These are phyloP conservation scores for Caerostris extrusa DNA, from an alignment of 1,140 invertebrate genomes.

Conservation along the genomic window DNA sequence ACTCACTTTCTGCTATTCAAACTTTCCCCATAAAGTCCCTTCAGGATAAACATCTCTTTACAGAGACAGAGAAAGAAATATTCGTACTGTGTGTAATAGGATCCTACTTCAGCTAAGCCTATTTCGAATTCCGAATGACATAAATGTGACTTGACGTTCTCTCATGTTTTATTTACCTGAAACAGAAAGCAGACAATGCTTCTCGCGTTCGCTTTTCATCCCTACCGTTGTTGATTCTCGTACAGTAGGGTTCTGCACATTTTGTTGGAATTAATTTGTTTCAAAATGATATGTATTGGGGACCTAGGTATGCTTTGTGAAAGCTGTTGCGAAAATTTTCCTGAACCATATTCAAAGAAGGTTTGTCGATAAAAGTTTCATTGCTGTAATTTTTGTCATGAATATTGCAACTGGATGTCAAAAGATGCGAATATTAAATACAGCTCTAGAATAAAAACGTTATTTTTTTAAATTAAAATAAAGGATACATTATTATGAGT, in stretches of 20 bases:
- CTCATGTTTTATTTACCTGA: constrained; percentile 7
- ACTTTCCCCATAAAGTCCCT: not conserved
- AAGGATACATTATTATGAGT: too few species aligned
- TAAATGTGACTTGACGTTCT: not conserved
- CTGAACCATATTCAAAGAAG: too few species aligned
- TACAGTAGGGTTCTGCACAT: not conserved
- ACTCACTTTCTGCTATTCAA: not conserved
- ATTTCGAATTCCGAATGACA: not conserved
- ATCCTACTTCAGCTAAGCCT: not conserved
- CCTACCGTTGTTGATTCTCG: too few species aligned
- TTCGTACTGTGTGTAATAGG: not conserved
- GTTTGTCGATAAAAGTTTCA: too few species aligned
- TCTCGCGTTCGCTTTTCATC: not conserved
- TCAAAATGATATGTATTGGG: too few species aligned
- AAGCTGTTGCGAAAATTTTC: too few species aligned
- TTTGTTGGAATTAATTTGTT: not conserved
- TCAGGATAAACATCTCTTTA: not conserved
- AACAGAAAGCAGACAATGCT: not conserved
- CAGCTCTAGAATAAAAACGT: too few species aligned
- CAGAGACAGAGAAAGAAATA: not conserved
- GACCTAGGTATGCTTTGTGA: too few species aligned
- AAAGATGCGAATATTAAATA: too few species aligned
- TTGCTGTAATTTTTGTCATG: too few species aligned
- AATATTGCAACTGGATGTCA: too few species aligned
- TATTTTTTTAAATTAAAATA: too few species aligned